Evolutionary conservation across 1,140 invertebrate genomes (phyloP).

Genomic region (Ectropis grisescens): DNA sequence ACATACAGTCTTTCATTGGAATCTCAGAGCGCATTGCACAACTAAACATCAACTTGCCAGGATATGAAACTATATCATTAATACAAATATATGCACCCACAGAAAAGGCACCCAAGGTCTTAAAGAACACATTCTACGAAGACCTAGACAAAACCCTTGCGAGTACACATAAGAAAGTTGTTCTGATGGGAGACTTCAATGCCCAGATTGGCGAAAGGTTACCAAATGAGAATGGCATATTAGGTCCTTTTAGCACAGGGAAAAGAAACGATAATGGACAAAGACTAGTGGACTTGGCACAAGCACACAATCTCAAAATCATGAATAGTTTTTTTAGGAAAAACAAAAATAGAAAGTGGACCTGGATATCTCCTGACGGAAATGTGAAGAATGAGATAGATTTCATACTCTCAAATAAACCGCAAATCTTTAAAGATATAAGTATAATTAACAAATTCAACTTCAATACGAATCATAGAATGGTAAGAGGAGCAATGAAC

Average conservation of each 20-base stretch:
- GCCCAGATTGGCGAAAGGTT: not conserved
- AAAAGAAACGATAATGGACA: not conserved
- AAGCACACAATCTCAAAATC: not conserved
- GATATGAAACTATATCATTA: not conserved
- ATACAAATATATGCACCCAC: constrained; percentile 1
- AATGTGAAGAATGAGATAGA: not conserved
- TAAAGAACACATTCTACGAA: not conserved
- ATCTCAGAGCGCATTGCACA: not conserved
- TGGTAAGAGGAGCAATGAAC: not conserved
- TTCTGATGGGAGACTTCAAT: not conserved
- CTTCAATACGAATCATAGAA: not conserved
- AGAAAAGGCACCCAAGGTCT: not conserved
- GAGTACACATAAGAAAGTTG: not conserved
- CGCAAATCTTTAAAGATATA: not conserved
- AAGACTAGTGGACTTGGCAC: not conserved
- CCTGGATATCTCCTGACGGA: not conserved
- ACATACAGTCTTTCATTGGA: not conserved
- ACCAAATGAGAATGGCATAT: not conserved
- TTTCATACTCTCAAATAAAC: not conserved
- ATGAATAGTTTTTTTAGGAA: not conserved
- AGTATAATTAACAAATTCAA: not conserved
- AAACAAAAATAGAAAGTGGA: not conserved
- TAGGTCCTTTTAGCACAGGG: not conserved
- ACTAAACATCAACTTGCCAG: not conserved
- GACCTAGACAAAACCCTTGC: not conserved